Conservation (phyloP, 2,113 vertebrate species). For the Ceyx melanurus region DNA sequence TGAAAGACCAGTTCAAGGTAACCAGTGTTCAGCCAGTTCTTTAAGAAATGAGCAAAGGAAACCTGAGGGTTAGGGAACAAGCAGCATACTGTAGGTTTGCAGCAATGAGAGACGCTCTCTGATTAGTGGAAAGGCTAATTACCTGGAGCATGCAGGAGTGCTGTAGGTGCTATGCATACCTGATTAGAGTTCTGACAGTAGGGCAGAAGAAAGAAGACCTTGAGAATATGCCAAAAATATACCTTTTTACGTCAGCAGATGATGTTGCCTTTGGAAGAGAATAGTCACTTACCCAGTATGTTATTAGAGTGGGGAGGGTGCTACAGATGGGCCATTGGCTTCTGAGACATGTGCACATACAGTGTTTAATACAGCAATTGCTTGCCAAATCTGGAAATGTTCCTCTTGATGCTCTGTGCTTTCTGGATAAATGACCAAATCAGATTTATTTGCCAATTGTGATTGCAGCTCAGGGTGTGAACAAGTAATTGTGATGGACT, state of each 20-base stretch:
- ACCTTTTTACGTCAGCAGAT: conserved; percentile 19
- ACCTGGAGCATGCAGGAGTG: neutral
- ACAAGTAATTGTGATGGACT: neutral
- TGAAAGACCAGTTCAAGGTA: conserved; percentile 14
- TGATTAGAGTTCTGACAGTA: conserved; percentile 24
- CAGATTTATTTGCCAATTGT: neutral
- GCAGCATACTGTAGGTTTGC: neutral
- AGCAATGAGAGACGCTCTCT: neutral
- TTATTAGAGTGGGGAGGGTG: conserved; percentile 17
- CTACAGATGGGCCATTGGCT: neutral
- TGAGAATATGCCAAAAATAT: conserved; percentile 52
- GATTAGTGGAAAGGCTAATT: conserved; percentile 43
- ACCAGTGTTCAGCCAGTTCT: neutral
- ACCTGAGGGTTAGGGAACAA: conserved; percentile 21
- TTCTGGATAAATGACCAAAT: neutral
- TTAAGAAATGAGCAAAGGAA: neutral
- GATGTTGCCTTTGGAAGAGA: conserved; percentile 38
- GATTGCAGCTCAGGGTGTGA: neutral
- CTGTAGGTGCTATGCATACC: neutral
- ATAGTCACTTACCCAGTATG: neutral
- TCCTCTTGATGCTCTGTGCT: neutral
- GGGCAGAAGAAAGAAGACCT: conserved; percentile 26
- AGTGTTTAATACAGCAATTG: neutral
- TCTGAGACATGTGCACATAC: neutral
- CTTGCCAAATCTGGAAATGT: conserved; percentile 3